Conservation (phyloP, 2,113 vertebrate species). For the Aegypius monachus region DNA sequence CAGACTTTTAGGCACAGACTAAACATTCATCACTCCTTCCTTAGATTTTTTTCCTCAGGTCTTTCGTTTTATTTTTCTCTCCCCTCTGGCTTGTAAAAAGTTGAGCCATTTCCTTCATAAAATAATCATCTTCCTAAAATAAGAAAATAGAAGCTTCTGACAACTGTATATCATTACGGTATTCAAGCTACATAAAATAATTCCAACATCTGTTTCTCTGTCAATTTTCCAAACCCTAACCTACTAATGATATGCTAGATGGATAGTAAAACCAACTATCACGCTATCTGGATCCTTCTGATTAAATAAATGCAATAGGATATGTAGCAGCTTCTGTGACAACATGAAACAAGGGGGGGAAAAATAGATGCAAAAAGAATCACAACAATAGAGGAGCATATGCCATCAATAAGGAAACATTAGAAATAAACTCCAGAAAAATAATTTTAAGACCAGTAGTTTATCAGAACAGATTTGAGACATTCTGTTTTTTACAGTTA, state of each 20-base stretch:
- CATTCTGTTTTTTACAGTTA: background rate
- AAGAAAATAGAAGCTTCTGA: slow-evolving; percentile 55
- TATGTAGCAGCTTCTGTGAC: slow-evolving; percentile 22
- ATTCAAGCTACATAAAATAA: slow-evolving; percentile 57
- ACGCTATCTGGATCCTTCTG: slow-evolving; percentile 13
- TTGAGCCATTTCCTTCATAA: slow-evolving; percentile 14
- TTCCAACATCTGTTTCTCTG: slow-evolving; percentile 71
- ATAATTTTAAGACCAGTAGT: background rate
- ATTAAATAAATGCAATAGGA: background rate
- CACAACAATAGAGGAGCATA: background rate
- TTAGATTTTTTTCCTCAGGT: background rate
- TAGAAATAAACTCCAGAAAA: slow-evolving; percentile 14
- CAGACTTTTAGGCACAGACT: background rate
- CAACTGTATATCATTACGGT: slow-evolving; percentile 43
- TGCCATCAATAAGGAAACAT: slow-evolving; percentile 12
- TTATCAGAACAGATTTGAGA: background rate
- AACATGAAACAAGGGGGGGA: background rate
- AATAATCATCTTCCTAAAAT: slow-evolving; percentile 24
- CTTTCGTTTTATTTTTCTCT: background rate
- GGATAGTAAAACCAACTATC: slow-evolving; percentile 31
- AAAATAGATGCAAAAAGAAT: background rate
- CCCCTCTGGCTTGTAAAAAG: background rate
- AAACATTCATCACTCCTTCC: background rate
- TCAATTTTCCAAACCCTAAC: slow-evolving; percentile 61
- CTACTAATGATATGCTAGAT: slow-evolving; percentile 61